Evolutionary conservation across 2,797 vertebrate species (phyloP).

Genomic region (Labroides dimidiatus): DNA sequence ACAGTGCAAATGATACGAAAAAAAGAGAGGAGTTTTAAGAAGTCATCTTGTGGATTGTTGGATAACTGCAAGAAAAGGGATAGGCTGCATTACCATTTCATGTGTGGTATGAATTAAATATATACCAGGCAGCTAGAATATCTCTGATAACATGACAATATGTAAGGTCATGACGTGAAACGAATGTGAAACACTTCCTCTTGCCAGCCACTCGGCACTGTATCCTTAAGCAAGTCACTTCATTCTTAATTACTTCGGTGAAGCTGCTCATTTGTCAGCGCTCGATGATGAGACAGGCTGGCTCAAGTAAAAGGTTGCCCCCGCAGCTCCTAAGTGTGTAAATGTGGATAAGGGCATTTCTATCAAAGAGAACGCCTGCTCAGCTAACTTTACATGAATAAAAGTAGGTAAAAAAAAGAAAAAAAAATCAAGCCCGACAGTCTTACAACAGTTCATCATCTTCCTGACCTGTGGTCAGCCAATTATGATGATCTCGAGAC

Average conservation of each 20-base stretch:
- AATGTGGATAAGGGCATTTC: constrained; percentile 38
- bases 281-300: constrained; percentile 52
- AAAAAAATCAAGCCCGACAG: constrained; percentile 17
- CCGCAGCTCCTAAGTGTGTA: constrained; percentile 42
- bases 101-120: constrained; percentile 73
- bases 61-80: constrained; percentile 59
- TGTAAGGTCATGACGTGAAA: constrained; percentile 61
- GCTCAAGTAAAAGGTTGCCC: constrained; percentile 54
- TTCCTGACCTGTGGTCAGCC: constrained; percentile 73
- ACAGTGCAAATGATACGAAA: constrained; percentile 71
- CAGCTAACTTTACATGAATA: constrained; percentile 52
- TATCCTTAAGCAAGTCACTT: constrained; percentile 69
- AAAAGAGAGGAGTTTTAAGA: constrained; percentile 60
- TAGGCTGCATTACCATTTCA: constrained; percentile 66
- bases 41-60: constrained; percentile 60
- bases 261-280: constrained; percentile 63
- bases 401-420: not conserved
- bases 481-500: constrained; percentile 73
- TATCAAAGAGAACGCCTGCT: constrained; percentile 58
- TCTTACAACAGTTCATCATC: constrained; percentile 64
- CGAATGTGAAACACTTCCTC: constrained; percentile 53
- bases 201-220: constrained; percentile 29
- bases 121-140: constrained; percentile 49
- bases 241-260: constrained; percentile 61
- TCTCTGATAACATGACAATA: constrained; percentile 64